Base-by-base conservation (phyloP, 2,888 invertebrate species). In the Cryptocephalus moraei region DNA sequence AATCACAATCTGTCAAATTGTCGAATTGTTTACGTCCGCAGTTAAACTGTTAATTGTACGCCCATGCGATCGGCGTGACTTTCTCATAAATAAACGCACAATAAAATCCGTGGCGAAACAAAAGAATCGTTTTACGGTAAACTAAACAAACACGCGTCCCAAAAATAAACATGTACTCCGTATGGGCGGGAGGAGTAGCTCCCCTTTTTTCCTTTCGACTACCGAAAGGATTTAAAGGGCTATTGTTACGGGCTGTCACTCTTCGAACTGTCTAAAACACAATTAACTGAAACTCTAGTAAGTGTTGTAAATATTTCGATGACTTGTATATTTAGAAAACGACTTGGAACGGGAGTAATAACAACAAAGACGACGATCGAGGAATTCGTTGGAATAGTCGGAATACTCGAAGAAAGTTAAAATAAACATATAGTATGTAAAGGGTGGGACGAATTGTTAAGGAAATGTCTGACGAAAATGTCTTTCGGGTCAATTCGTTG, bases 211-310 rank as follows among this genome's bases (percentile, higher is more conserved):
- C 22, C 36, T 36, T 36, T 36, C 12, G 36, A 36, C 36, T 36
- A 12, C 36, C 36, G 36, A 36, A n/a, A 36, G 6, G n/a, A 11
- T 36, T 36, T 11, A n/a, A 36, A 11, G 4, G 36, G 54, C 53
- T 54, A 56, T 56, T 56, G 56, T 56, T 53, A 56, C 53, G 51
- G 49, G 44, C 51, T 51, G 54, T 53, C 53, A 53, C 54, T 56
- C 52, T 44, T 53, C 49, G 51, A 54, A 46, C 52, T 56, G 51
- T 51, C 52, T 50, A 48, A 54, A 56, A 52, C 52, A 54, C 54
- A 56, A 56, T 56, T 56, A 56, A 54, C 50, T 48, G 39, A 46
- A 51, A 51, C 49, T 50, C 44, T 47, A 46, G 55, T 55, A 50
- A 53, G 53, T 49, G 49, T 51, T 44, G 53, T 52, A 53, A 53